Base-by-base conservation (phyloP, 2,113 vertebrate genomes). In the Oryzias celebensis region DNA sequence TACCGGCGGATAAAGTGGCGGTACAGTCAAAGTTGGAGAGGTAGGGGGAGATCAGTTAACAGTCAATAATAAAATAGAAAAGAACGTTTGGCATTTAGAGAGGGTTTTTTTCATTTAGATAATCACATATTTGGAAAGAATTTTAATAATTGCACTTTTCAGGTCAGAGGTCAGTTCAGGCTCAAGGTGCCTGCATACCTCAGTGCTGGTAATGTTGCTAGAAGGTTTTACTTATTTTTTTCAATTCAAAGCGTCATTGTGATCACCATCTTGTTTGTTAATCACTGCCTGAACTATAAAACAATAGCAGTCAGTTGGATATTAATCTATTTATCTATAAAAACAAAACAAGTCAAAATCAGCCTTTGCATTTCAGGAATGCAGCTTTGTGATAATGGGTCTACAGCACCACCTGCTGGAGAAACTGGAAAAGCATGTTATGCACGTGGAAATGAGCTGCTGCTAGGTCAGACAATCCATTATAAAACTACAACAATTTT, bases 1-100 rank as follows among this genome's bases (percentile, higher is more conserved):
- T 70, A 73, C 85, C 8, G 72, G 53, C 55, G 75, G 58, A 84
- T 84, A 88, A 91, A 91, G 89, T 85, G 76, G 78, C 61, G 65
- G 68, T 83, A 90, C 87, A 90, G 87, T 92, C 52, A 24, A 28
- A 18, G 58, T 57, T 54, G 60, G 3, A 73, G 61, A 77, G 68
- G 71, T 56, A 57, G 42, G 43, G 28, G 1, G 63, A 28, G 68
- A 73, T 66, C 44, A 83, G 71, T 36, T 47, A 26, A 15, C 46
- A 62, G 66, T 74, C 65, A 31, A 67, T 66, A 70, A 78, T 78
- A 73, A 68, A 63, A 63, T 56, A 54, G 8, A 12, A 42, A 58
- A 58, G 52, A 54, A 67, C 61, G n/a, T 60, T 62, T 45, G 50
- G 17, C 31, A 45, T 72, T 67, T 51, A 57, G 52, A 28, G 31